Percentiles rank a stretch among this genome's conserved stretches.
phyloP scores from a whole-genome alignment of 2,888 invertebrate species.

The Campoplex nolae region DNA sequence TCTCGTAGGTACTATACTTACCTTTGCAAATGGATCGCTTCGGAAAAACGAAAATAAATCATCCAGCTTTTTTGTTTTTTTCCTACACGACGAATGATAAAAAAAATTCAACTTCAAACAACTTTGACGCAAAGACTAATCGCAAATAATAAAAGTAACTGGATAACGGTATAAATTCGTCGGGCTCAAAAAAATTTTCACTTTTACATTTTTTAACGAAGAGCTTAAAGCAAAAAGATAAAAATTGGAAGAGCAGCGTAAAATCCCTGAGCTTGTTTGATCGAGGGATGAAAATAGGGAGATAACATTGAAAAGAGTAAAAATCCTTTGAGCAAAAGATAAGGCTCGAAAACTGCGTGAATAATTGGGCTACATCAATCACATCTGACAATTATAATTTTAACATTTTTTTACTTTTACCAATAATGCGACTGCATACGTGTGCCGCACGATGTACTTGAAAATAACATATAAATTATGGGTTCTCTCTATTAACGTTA shows the following conservation, averaged over 20 bases:
- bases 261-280: slow-evolving; percentile 1
- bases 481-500: slow-evolving; percentile 45
- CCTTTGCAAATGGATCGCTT: not conserved
- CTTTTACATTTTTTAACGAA: slow-evolving; percentile 18
- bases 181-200: not conserved
- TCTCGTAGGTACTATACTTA: not conserved
- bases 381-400: not conserved
- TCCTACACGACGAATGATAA: slow-evolving; percentile 2
- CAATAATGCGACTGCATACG: not conserved
- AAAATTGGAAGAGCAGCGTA: not conserved
- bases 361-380: slow-evolving; percentile 5
- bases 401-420: slow-evolving; percentile 8
- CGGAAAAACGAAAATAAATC: not conserved
- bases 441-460: no score
- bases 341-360: not conserved
- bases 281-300: slow-evolving; percentile 1
- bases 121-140: slow-evolving; percentile 1
- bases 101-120: slow-evolving; percentile 7
- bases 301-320: slow-evolving; percentile 7
- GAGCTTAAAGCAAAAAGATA: not conserved
- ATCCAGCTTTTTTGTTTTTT: not conserved
- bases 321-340: not conserved
- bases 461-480: slow-evolving; percentile 7
- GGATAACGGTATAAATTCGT: not conserved
- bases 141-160: not conserved